These are phyloP conservation scores for Onychorhynchus coronatus DNA, from an alignment of 2,113 vertebrate genomes.

Conservation along the genomic window DNA sequence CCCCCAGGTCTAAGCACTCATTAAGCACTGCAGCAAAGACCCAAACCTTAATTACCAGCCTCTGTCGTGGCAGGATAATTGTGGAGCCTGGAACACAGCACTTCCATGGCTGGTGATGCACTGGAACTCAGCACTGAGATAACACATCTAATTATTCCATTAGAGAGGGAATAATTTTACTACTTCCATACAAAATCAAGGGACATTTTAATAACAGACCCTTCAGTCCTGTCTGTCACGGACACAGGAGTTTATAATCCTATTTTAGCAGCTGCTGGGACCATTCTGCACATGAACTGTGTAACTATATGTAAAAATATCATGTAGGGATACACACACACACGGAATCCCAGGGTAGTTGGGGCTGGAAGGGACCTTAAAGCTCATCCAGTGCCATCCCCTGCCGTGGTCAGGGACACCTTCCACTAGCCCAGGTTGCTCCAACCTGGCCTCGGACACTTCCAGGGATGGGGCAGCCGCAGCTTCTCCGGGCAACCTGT, in stretches of 20 bases:
- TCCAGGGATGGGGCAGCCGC: neutral
- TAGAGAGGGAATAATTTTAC: neutral
- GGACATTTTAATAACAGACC: neutral
- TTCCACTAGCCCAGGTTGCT: fast-evolving
- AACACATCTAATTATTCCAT: neutral
- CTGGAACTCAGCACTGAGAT: neutral
- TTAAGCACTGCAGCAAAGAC: neutral
- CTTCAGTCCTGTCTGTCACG: neutral
- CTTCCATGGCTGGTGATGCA: neutral
- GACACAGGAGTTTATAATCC: neutral
- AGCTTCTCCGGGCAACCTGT: neutral
- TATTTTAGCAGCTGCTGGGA: neutral
- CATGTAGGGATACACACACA: neutral
- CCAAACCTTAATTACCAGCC: constrained; percentile 2
- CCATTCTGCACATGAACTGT: neutral
- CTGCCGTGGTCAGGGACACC: neutral
- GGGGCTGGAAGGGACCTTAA: neutral
- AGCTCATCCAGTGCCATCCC: fast-evolving
- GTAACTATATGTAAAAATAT: fast-evolving
- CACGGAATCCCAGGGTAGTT: neutral
- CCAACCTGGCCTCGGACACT: fast-evolving
- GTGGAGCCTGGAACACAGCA: neutral
- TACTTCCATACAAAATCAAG: neutral
- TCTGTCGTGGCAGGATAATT: neutral
- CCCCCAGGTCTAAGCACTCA: neutral